A percentile compares a stretch with the other conserved stretches of the same genome.
phyloP scores from a whole-genome alignment of 2,888 invertebrate genomes.

The Pheosia gnoma region DNA sequence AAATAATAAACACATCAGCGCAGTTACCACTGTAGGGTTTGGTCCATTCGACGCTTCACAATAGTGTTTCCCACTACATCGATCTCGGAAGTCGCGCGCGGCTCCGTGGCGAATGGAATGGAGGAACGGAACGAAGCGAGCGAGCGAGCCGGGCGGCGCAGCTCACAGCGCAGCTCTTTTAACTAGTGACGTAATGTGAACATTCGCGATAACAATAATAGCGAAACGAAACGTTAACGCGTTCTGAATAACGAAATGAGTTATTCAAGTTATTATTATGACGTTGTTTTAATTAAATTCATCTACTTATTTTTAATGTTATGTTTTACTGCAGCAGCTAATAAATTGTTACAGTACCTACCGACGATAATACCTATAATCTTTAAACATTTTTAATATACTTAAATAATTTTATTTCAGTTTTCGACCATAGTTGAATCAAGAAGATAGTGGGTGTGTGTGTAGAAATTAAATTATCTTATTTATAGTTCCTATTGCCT shows the following conservation, averaged over 20 bases:
- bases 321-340: no score
- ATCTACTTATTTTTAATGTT: neutral
- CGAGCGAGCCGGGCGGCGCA: conserved; percentile 38
- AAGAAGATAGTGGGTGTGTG: no score
- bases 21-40: conserved; percentile 59
- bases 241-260: conserved; percentile 16
- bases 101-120: conserved; percentile 55
- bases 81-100: conserved; percentile 56
- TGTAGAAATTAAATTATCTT: no score
- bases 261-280: no score
- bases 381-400: no score
- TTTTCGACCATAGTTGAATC: no score
- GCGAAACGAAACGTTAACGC: neutral
- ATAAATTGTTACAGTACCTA: no score
- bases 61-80: conserved; percentile 68
- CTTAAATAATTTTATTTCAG: no score
- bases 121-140: conserved; percentile 38
- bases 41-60: conserved; percentile 65
- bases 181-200: conserved; percentile 41
- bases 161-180: conserved; percentile 20
- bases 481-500: no score
- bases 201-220: conserved; percentile 18
- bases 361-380: no score
- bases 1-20: conserved; percentile 63
- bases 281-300: no score